Conservation (phyloP, 2,888 invertebrate genomes). For the Acanthosoma haemorrhoidale region DNA sequence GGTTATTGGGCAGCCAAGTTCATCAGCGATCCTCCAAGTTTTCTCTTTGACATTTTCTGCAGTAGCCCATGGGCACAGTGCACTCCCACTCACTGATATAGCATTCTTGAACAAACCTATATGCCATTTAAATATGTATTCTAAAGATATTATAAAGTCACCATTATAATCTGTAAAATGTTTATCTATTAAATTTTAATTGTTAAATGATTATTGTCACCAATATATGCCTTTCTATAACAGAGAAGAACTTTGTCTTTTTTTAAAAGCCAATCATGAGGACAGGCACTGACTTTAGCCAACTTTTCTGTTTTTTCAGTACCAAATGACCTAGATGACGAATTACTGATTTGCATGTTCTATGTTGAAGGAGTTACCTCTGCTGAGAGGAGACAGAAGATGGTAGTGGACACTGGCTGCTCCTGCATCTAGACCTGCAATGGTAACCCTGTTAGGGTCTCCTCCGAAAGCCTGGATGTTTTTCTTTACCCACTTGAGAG, state of each 20-base stretch:
- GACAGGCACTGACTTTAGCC: not conserved
- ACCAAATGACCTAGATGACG: no score
- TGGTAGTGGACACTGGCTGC: constrained; percentile 60
- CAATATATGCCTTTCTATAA: no score
- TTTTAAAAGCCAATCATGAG: not conserved
- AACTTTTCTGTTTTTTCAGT: not conserved
- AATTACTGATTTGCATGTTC: no score
- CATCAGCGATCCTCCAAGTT: constrained; percentile 55
- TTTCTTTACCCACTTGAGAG: constrained; percentile 62
- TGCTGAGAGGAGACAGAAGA: constrained; percentile 58
- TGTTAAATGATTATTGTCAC: no score
- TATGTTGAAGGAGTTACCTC: constrained; percentile 50
- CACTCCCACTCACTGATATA: constrained; percentile 65
- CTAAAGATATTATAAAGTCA: no score
- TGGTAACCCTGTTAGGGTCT: constrained; percentile 60
- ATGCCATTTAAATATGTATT: no score
- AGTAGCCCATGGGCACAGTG: constrained; percentile 58
- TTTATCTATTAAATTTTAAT: no score
- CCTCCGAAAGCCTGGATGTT: constrained; percentile 45
- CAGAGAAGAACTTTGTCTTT: not conserved
- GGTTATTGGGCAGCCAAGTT: constrained; percentile 58
- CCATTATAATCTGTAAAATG: no score
- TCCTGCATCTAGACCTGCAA: constrained; percentile 53
- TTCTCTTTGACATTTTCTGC: constrained; percentile 56
- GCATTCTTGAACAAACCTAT: constrained; percentile 65